Evolutionary conservation across 1,140 invertebrate species (phyloP), one percentile per base, ranked within the genome.

Genomic region (Helicorthomorpha holstii): DNA sequence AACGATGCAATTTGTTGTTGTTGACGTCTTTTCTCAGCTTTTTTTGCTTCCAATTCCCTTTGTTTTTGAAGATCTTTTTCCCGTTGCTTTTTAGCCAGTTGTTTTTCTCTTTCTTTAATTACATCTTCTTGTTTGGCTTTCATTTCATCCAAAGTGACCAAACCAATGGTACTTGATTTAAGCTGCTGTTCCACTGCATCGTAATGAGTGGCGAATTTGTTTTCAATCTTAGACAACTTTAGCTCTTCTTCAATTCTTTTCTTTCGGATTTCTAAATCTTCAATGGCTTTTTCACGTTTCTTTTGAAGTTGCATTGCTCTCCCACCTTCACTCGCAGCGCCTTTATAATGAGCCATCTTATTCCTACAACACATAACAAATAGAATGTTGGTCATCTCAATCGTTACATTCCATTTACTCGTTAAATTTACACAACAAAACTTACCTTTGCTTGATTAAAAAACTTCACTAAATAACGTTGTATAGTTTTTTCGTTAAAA

Each of bases 281-380:
- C 91, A 60, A 93, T 83, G 57, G 92, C 90, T 59, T 92, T 88
- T 68, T 98, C 94, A 54, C 96, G 75, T 65, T 95, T 94, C 65
- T 98, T 98, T 78, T 94, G 90, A 0, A 99, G 69, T 61, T 95
- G 93, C 79, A 96, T 90, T 1, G 95, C 92, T 64, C 96, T 73
- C 0, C 92, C 91, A 68, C 89, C 92, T 68, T 98, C 95, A 55
- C 92, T 95, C 22, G 91, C 91, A 53, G 93, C 94, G 64, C 93
- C 93, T 71, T 96, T 96, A 64, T 97, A 97, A 60, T 95, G 87
- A 14, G 93, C 91, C 93, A 98, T 97, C n/a, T n/a, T n/a, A n/a
- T n/a, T n/a, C n/a, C n/a, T n/a, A n/a, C n/a, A n/a, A n/a, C n/a
- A n/a, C n/a, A n/a, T n/a, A n/a, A n/a, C n/a, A n/a, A n/a, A n/a